Evolutionary conservation across 1,140 invertebrate species (phyloP).

Genomic region (Radopholus similis): DNA sequence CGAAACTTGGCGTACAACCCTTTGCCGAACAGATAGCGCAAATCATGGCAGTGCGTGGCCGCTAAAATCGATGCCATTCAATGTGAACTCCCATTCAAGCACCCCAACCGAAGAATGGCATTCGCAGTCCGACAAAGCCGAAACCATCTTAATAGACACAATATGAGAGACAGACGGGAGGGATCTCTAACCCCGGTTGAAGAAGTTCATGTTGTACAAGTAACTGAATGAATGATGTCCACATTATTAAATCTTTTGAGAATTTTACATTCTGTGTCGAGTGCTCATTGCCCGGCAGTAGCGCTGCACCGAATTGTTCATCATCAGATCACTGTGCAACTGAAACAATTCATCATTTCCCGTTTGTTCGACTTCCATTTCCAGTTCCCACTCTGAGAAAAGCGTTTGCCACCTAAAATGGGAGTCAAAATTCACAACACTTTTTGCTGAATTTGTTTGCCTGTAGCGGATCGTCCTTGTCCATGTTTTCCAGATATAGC

Average conservation of each 20-base stretch:
- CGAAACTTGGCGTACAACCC: conserved; percentile 47
- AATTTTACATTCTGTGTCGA: not conserved
- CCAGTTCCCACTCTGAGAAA: conserved; percentile 12
- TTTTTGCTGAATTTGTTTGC: conserved; percentile 19
- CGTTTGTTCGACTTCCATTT: not conserved
- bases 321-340: conserved; percentile 42
- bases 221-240: conserved; percentile 16
- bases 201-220: conserved; percentile 42
- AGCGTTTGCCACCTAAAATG: not conserved
- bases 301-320: conserved; percentile 41
- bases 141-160: too few species aligned
- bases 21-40: conserved; percentile 40
- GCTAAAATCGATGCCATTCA: conserved; percentile 29
- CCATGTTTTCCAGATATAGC: conserved; percentile 25
- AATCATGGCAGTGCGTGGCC: conserved; percentile 40
- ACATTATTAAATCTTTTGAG: too few species aligned
- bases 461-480: conserved; percentile 23
- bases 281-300: conserved; percentile 35
- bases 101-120: conserved; percentile 34
- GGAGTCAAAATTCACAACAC: not conserved
- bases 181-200: too few species aligned
- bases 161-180: too few species aligned
- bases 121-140: conserved; percentile 37
- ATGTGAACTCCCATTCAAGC: conserved; percentile 1
- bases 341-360: conserved; percentile 22